Evolutionary conservation across 2,113 vertebrate genomes (phyloP).

Genomic region (Megaceryle maxima): DNA sequence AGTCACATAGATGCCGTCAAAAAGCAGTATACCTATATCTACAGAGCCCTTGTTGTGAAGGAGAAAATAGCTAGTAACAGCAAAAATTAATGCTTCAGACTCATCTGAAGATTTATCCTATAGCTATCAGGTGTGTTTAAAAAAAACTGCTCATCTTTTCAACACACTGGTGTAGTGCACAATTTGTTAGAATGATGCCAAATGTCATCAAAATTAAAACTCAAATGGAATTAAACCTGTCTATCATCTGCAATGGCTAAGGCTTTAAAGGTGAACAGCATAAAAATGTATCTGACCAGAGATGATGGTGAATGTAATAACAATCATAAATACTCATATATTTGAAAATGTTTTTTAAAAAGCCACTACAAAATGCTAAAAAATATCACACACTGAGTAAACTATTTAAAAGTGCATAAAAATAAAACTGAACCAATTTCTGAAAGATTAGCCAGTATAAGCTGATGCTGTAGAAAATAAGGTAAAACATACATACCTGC

Average conservation of each 20-base stretch:
- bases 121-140: neutral
- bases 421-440: neutral
- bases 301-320: neutral
- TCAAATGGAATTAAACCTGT: neutral
- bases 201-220: neutral
- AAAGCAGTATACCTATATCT: fast-evolving
- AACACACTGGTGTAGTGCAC: neutral
- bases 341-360: neutral
- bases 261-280: neutral
- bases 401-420: neutral
- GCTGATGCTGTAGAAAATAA: neutral
- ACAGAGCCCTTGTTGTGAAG: neutral
- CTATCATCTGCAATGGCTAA: neutral
- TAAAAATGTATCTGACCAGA: neutral
- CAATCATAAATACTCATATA: neutral
- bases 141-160: neutral
- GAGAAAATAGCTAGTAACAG: neutral
- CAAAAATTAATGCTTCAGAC: neutral
- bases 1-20: neutral
- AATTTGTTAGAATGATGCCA: neutral
- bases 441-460: neutral
- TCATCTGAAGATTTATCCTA: neutral
- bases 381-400: neutral
- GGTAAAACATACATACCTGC: neutral
- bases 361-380: neutral